Base-by-base conservation (phyloP, 2,888 invertebrate genomes). In the Margaritifera margaritifera region DNA sequence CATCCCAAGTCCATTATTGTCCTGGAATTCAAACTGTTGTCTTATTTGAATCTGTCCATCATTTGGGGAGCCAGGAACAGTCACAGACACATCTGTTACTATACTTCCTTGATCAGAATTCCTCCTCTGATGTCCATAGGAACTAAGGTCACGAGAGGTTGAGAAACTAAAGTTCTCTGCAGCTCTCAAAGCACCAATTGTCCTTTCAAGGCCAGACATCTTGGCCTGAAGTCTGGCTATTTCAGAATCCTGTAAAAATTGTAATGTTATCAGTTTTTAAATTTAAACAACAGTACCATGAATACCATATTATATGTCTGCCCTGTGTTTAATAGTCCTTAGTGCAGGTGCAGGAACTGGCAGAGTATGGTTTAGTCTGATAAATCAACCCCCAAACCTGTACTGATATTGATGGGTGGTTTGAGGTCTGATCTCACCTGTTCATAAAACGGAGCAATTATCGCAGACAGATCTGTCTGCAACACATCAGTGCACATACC, bases 221-320 rank as follows among this genome's bases (percentile, higher is more conserved):
- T 79, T 82, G 8, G 84, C 82, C 50, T 84, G 80, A 15, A 86
- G 75, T 62, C 82, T 68, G 18, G 83, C 82, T 42, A 85, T 84
- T 68, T 84, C 82, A 4, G 80, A 73, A 64, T 81, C 81, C 81
- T 81, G 67, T n/a, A 64, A 67, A 20, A 57, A 25, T 18, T 52
- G 6, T 22, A 15, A 58, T 24, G 18, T 58, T n/a, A 22, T 22
- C 11, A 55, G 55, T 22, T 15, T 55, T 18, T 6, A 65, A 65
- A 55, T 18, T n/a, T 20, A 25, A 31, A 20, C 42, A 52, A 6
- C 2, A 66, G 1, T 51, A 52, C 42, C 24, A 20, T 11, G 19
- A 62, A 22, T 18, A 55, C 11, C 18, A 55, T 3, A 20, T 24
- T 15, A 42, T 15, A 42, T 42, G 42, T 42, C 11, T 42, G 42